Conservation (phyloP, 2,113 vertebrate genomes). For the Burhinus oedicnemus region DNA sequence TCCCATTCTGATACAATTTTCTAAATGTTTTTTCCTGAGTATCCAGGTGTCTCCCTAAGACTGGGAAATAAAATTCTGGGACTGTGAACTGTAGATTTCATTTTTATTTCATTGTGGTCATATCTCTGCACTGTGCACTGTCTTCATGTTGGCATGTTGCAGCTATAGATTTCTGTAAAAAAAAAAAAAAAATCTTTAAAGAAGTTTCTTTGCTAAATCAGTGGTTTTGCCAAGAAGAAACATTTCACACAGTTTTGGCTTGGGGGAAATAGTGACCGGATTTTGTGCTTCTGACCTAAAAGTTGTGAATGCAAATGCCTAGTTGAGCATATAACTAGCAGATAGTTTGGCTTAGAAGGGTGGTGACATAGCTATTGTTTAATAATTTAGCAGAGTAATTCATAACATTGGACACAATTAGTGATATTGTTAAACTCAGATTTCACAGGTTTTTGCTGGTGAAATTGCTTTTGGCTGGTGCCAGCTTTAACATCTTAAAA, state of each 20-base stretch:
- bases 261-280: background rate
- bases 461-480: background rate
- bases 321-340: background rate
- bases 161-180: background rate
- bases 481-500: background rate
- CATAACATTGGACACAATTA: background rate
- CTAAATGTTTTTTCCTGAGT: background rate
- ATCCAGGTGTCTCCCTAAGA: background rate
- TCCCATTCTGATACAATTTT: background rate
- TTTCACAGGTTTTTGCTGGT: background rate
- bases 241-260: background rate
- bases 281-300: background rate
- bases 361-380: background rate
- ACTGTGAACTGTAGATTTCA: background rate
- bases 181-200: background rate
- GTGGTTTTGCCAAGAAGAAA: background rate
- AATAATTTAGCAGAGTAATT: constrained; percentile 18
- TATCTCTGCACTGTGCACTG: background rate
- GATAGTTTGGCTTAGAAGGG: background rate
- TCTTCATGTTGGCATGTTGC: background rate
- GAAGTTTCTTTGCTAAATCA: background rate
- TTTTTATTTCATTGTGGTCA: background rate
- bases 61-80: background rate
- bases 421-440: background rate
- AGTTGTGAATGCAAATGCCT: background rate